Evolutionary conservation across 2,888 invertebrate species (phyloP).

Genomic region (Pachymerium ferrugineum): DNA sequence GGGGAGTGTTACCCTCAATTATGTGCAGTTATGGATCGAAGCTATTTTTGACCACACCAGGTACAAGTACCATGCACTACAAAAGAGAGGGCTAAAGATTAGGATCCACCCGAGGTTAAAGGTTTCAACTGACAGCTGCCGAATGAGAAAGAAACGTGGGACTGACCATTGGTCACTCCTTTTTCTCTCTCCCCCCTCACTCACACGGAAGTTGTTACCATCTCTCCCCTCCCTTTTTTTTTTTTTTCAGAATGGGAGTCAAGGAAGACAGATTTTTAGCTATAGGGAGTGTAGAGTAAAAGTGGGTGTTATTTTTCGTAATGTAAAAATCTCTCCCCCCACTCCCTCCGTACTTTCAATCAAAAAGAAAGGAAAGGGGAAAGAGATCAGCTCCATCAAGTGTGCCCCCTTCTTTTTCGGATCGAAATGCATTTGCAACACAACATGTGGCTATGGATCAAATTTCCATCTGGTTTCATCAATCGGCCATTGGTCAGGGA

Average conservation of each 20-base stretch:
- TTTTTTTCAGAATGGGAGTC: not conserved
- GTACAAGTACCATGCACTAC: not conserved
- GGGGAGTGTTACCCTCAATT: constrained; percentile 12
- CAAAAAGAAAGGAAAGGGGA: not conserved
- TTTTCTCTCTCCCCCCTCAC: not conserved
- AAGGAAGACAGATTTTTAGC: too few species aligned
- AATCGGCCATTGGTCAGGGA: constrained; percentile 2
- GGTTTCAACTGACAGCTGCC: not conserved
- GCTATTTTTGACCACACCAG: constrained; percentile 6
- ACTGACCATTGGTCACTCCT: constrained; percentile 9
- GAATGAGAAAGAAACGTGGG: not conserved
- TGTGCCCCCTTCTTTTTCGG: not conserved
- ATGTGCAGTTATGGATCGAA: constrained; percentile 1
- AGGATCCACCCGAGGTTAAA: constrained; percentile 8
- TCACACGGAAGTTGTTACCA: not conserved
- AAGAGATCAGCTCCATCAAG: not conserved
- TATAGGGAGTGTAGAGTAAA: not conserved
- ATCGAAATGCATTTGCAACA: not conserved
- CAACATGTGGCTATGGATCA: not conserved
- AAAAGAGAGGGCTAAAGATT: not conserved
- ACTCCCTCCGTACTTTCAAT: too few species aligned
- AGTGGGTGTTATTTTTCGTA: not conserved
- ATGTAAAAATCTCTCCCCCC: not conserved
- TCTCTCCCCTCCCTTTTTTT: not conserved
- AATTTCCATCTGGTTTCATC: not conserved